Conservation (phyloP, 2,113 vertebrate species). For the Dipodomys spectabilis region DNA sequence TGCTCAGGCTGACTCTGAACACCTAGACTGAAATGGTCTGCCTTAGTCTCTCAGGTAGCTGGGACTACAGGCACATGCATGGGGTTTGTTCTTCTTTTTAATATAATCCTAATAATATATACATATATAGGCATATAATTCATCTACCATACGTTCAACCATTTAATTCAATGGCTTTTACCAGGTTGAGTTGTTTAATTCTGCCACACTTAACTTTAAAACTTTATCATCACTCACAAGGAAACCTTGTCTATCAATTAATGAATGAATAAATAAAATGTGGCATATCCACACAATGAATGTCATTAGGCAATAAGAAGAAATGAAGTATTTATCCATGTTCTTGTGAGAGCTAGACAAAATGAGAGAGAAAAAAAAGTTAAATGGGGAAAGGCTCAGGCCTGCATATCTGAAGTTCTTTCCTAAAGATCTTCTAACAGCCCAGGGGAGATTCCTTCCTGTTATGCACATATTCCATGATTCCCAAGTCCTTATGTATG, state of each 20-base stretch:
- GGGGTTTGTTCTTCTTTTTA: background rate
- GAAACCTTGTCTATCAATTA: background rate
- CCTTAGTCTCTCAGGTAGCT: background rate
- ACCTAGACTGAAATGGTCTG: background rate
- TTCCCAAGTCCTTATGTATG: background rate
- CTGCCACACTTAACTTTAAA: background rate
- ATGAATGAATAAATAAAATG: background rate
- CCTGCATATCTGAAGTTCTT: background rate
- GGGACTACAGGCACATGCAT: background rate
- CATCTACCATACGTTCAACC: background rate
- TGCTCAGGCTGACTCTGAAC: background rate
- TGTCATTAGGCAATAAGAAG: background rate
- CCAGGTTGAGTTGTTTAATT: background rate
- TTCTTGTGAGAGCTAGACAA: background rate
- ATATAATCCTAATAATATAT: background rate
- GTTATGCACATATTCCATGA: background rate
- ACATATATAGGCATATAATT: background rate
- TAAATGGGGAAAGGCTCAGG: background rate
- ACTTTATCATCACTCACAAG: background rate
- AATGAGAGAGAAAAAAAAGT: background rate
- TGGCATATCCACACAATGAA: background rate
- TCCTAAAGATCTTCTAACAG: background rate
- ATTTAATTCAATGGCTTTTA: conserved; percentile 13
- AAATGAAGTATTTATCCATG: background rate
- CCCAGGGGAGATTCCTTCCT: background rate